Percentiles rank a stretch among this genome's conserved stretches.
These are phyloP conservation scores for Lithophane socia DNA, from an alignment of 2,888 invertebrate genomes.

Conservation along the genomic window DNA sequence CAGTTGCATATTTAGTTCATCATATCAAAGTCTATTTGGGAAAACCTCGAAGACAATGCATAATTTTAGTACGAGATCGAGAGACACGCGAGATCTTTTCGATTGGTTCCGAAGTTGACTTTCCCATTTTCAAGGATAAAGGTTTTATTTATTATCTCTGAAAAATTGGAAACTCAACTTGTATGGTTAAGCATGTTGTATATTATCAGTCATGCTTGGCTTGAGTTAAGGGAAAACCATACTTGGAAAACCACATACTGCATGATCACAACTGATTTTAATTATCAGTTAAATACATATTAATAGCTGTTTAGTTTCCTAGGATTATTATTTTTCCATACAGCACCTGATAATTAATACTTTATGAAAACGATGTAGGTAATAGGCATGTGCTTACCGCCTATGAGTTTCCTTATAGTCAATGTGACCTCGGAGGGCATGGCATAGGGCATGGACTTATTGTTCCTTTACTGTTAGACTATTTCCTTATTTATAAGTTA, in stretches of 20 bases:
- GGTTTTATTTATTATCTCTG: too few relatives aligned
- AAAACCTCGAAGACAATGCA: background rate
- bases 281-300: background rate
- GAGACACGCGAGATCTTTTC: background rate
- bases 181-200: too few relatives aligned
- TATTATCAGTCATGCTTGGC: too few relatives aligned
- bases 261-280: background rate
- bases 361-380: background rate
- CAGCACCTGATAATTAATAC: slow-evolving; percentile 18
- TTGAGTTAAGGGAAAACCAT: background rate
- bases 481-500: slow-evolving; percentile 25
- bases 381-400: slow-evolving; percentile 6
- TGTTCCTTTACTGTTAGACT: background rate
- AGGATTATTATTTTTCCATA: background rate
- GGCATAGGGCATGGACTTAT: slow-evolving; percentile 7
- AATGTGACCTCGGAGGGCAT: slow-evolving; percentile 20
- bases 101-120: background rate
- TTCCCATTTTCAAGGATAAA: background rate
- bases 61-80: background rate
- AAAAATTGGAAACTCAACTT: too few relatives aligned
- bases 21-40: background rate
- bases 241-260: background rate
- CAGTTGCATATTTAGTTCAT: background rate
- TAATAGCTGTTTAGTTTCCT: slow-evolving; percentile 8
- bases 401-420: slow-evolving; percentile 50